Conservation (phyloP, 2,888 invertebrate genomes). For the Beris morrisii region DNA sequence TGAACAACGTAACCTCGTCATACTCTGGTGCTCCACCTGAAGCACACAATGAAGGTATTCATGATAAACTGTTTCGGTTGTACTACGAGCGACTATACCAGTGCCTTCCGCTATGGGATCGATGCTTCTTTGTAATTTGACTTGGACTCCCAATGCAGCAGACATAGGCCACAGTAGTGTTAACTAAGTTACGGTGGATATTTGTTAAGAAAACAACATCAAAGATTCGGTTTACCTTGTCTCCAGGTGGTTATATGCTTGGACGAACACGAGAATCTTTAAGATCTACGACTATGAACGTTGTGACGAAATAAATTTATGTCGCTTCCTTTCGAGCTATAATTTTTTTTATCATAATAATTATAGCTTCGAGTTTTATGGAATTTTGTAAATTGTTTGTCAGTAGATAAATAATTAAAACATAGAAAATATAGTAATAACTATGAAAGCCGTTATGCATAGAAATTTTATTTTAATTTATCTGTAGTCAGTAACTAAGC, state of each 20-base stretch:
- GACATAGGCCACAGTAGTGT: neutral
- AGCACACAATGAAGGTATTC: neutral
- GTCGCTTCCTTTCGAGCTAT: neutral
- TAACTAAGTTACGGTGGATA: neutral
- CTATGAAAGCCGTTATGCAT: too few relatives aligned
- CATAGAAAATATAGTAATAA: too few relatives aligned
- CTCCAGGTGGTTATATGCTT: constrained; percentile 6
- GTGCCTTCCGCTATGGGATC: neutral
- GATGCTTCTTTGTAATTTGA: neutral
- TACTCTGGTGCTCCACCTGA: neutral
- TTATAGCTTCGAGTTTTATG: too few relatives aligned
- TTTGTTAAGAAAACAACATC: neutral
- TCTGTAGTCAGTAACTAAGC: too few relatives aligned
- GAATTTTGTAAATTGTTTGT: too few relatives aligned
- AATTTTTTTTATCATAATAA: neutral
- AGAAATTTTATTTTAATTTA: too few relatives aligned
- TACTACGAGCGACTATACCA: neutral
- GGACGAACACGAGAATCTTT: neutral
- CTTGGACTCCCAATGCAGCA: neutral
- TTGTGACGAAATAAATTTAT: too few relatives aligned
- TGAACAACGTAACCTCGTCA: neutral
- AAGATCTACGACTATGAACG: neutral
- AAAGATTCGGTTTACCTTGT: constrained; percentile 10
- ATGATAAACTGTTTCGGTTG: constrained; percentile 4
- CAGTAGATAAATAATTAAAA: too few relatives aligned